Evolutionary conservation across 2,797 vertebrate genomes (phyloP).

Genomic region (Labroides dimidiatus): DNA sequence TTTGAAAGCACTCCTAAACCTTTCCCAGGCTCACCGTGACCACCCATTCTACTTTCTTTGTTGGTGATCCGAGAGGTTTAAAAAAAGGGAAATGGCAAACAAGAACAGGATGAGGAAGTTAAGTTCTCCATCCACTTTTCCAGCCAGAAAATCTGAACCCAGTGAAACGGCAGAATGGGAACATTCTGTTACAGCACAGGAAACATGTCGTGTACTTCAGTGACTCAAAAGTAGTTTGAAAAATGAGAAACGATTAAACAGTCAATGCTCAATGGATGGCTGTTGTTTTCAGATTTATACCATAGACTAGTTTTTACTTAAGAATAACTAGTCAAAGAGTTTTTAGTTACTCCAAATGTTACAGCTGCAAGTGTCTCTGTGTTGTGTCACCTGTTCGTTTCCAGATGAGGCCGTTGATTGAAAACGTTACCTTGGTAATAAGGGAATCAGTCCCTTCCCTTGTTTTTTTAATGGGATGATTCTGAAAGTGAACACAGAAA

Average conservation of each 20-base stretch:
- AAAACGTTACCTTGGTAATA: too few relatives aligned
- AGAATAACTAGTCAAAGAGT: too few relatives aligned
- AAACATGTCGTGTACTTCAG: not conserved
- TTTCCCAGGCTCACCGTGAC: slow-evolving; percentile 40
- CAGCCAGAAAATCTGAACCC: slow-evolving; percentile 36
- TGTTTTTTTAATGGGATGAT: too few relatives aligned
- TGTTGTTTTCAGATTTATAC: too few relatives aligned
- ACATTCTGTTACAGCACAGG: slow-evolving; percentile 28
- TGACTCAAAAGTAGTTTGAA: not conserved
- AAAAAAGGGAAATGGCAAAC: slow-evolving; percentile 69
- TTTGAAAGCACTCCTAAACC: not conserved
- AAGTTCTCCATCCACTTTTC: slow-evolving; percentile 55
- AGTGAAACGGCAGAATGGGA: slow-evolving; percentile 20
- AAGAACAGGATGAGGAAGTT: slow-evolving; percentile 74
- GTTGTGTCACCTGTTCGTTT: too few relatives aligned
- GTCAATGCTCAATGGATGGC: too few relatives aligned
- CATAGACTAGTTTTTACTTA: too few relatives aligned
- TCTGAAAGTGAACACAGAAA: too few relatives aligned
- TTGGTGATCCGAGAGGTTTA: slow-evolving; percentile 46
- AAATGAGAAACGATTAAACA: not conserved
- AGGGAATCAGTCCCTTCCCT: too few relatives aligned
- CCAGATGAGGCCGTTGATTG: too few relatives aligned
- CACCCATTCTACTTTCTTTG: slow-evolving; percentile 42
- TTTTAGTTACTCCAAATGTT: too few relatives aligned
- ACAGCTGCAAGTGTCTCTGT: too few relatives aligned